Evolutionary conservation across 2,888 invertebrate species (phyloP).

Genomic region (Andrena trimmerana): DNA sequence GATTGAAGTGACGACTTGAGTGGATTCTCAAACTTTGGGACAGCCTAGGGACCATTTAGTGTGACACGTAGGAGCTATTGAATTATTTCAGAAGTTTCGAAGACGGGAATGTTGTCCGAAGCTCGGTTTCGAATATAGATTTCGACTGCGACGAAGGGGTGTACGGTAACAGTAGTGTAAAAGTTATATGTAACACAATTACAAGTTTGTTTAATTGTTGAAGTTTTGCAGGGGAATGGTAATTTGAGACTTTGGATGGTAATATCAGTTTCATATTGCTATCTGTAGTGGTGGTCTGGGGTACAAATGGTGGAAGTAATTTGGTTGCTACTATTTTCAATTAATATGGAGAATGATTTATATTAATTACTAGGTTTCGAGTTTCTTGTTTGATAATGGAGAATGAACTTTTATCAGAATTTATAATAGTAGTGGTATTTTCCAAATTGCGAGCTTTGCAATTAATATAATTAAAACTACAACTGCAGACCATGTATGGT

Average conservation of each 20-base stretch:
- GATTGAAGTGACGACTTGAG: not conserved
- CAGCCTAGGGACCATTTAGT: too few species aligned
- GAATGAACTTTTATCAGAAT: too few species aligned
- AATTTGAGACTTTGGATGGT: not conserved
- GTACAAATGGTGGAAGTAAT: too few species aligned
- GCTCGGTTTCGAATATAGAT: not conserved
- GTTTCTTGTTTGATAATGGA: too few species aligned
- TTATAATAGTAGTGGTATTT: too few species aligned
- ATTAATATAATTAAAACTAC: not conserved
- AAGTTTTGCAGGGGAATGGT: not conserved
- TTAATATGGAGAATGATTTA: too few species aligned
- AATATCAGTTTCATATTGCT: not conserved
- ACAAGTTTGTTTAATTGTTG: conserved; percentile 18
- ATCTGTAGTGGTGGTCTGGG: not conserved
- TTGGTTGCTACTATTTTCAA: too few species aligned
- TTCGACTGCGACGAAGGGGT: not conserved
- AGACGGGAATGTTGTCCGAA: not conserved
- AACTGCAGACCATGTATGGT: not conserved
- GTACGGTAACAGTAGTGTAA: not conserved
- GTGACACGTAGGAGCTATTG: too few species aligned
- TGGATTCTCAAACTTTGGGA: not conserved
- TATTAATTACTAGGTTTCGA: too few species aligned
- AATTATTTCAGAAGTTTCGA: too few species aligned
- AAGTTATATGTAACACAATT: conserved; percentile 3
- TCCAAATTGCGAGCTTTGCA: too few species aligned